Evolutionary conservation across 30 jellyfish, hydroid and myxozoan genomes (phyloP).

Genomic region (Chironex yamaguchii): DNA sequence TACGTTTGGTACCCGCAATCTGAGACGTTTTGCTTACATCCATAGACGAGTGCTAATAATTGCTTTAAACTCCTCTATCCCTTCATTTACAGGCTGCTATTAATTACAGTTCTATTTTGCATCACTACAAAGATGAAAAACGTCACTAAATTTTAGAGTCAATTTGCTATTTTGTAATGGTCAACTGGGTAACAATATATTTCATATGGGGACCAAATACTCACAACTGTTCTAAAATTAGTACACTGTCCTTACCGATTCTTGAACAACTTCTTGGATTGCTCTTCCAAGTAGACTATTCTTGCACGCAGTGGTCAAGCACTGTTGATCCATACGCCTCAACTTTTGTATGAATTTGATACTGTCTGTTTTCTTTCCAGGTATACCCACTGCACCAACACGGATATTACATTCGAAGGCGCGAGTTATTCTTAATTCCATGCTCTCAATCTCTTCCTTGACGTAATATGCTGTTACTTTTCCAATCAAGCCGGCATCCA

Average conservation of each 20-base stretch:
- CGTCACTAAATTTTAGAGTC: too few species aligned
- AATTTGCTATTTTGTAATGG: too few species aligned
- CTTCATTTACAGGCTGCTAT: too few species aligned
- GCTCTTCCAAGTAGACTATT: background rate
- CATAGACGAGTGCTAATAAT: too few species aligned
- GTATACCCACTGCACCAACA: background rate
- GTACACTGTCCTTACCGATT: background rate
- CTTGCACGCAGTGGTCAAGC: background rate
- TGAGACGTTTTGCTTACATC: too few species aligned
- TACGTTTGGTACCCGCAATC: too few species aligned
- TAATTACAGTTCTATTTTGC: too few species aligned
- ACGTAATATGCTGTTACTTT: constrained; percentile 19
- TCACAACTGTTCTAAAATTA: too few species aligned
- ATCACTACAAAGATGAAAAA: too few species aligned
- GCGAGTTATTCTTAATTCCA: constrained; percentile 23
- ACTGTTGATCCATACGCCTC: background rate
- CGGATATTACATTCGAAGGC: constrained; percentile 17
- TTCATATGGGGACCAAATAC: too few species aligned
- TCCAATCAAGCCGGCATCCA: constrained; percentile 42
- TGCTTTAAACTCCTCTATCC: too few species aligned
- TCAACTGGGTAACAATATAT: too few species aligned
- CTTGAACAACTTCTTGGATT: background rate
- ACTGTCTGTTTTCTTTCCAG: background rate
- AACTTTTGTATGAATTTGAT: background rate
- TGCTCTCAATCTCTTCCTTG: constrained; percentile 10